A percentile compares a stretch with the other conserved stretches of the same genome.
Evolutionary conservation across 92 coral and sea anemone genomes (phyloP).

Genomic region (Paramuricea clavata): DNA sequence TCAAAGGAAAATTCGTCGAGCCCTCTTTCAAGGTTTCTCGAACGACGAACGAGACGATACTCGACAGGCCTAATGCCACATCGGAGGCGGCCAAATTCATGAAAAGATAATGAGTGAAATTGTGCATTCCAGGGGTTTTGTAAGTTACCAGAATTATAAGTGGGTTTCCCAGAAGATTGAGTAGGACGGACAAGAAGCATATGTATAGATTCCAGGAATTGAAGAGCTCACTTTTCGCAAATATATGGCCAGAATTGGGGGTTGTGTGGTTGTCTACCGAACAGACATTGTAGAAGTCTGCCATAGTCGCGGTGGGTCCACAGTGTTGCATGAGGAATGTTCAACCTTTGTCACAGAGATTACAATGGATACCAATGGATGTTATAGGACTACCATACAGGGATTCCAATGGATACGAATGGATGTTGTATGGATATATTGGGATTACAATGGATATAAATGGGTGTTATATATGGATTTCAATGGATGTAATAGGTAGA

Average conservation of each 20-base stretch:
- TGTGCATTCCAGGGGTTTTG: slow-evolving; percentile 31
- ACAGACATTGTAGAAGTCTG: neutral
- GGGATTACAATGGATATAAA: too few species aligned
- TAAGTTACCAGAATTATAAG: slow-evolving; percentile 9
- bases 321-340: neutral
- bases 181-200: slow-evolving; percentile 9
- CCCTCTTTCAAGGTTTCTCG: slow-evolving; percentile 32
- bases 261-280: neutral
- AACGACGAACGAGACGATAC: slow-evolving; percentile 19
- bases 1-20: neutral
- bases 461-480: too few species aligned
- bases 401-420: neutral
- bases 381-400: neutral
- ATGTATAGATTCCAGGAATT: slow-evolving; percentile 25
- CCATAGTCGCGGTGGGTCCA: neutral
- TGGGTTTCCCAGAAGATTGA: slow-evolving; percentile 24
- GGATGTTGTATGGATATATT: too few species aligned
- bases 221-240: slow-evolving; percentile 12
- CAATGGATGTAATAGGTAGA: too few species aligned
- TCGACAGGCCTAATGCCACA: slow-evolving; percentile 8
- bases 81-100: slow-evolving; percentile 18
- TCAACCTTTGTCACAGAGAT: neutral
- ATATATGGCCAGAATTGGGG: neutral
- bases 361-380: neutral
- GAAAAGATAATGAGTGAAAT: slow-evolving; percentile 33